These are phyloP conservation scores for Smittia aterrima DNA, from an alignment of 2,888 invertebrate genomes.

Conservation along the genomic window DNA sequence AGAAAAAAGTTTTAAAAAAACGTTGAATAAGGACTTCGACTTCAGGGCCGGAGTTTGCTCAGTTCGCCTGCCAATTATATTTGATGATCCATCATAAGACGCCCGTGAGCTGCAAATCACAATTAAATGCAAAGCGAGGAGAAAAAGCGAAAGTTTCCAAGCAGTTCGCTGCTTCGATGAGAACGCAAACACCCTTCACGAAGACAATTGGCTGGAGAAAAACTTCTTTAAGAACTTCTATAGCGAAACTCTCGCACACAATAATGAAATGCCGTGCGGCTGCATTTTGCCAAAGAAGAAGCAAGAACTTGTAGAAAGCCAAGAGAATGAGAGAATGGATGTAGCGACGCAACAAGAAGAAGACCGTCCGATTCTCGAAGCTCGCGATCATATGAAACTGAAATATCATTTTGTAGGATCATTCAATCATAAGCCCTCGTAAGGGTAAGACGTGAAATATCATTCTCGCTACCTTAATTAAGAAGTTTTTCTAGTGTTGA, in stretches of 20 bases:
- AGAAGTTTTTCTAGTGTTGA: too few species aligned
- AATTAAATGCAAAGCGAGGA: background rate
- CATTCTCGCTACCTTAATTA: background rate
- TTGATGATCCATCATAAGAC: slow-evolving; percentile 7
- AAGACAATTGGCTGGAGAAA: slow-evolving; percentile 24
- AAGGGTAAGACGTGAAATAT: slow-evolving; percentile 32
- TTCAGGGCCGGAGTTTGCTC: background rate
- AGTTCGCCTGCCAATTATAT: background rate
- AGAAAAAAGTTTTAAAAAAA: background rate
- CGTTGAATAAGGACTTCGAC: background rate
- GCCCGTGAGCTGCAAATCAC: slow-evolving; percentile 8
- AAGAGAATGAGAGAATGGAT: slow-evolving; percentile 41
- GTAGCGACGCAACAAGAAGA: slow-evolving; percentile 35
- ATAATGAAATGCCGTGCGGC: background rate
- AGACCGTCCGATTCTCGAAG: slow-evolving; percentile 14
- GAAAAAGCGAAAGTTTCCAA: slow-evolving; percentile 35
- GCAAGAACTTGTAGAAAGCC: slow-evolving; percentile 33
- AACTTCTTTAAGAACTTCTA: background rate
- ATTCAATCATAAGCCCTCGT: slow-evolving; percentile 36
- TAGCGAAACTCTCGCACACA: background rate
- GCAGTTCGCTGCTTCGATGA: background rate
- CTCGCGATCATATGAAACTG: slow-evolving; percentile 40
- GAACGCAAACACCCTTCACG: slow-evolving; percentile 1
- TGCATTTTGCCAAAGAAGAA: slow-evolving; percentile 18
- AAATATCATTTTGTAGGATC: slow-evolving; percentile 27